phyloP scores from a whole-genome alignment of 2,113 vertebrate genomes.

The Gasterosteus aculeatus region DNA sequence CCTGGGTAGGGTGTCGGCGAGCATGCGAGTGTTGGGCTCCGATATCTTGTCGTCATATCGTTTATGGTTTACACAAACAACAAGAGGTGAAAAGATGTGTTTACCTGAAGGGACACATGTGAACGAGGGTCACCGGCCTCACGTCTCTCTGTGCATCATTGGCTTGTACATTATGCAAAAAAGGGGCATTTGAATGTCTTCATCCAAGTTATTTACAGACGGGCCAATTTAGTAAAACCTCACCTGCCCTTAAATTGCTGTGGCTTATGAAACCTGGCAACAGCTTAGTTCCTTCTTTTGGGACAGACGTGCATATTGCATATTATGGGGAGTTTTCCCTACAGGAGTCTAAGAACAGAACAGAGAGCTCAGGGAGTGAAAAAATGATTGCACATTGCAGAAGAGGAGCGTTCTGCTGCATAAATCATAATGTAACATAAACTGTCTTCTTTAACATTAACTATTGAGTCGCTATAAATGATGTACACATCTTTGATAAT shows the following conservation, averaged over 20 bases:
- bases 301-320: not conserved
- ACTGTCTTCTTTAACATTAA: constrained; percentile 5
- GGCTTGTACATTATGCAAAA: not conserved
- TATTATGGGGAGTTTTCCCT: not conserved
- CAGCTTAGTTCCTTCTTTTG: not conserved
- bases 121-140: not conserved
- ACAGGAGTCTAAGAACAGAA: not conserved
- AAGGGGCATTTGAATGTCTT: not conserved
- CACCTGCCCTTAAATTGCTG: not conserved
- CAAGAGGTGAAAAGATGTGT: not conserved
- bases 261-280: not conserved
- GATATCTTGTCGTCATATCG: not conserved
- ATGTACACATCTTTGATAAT: constrained; percentile 4
- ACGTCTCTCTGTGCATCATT: not conserved
- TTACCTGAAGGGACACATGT: not conserved
- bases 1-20: not conserved
- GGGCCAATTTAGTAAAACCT: not conserved
- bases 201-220: not conserved
- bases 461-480: not conserved
- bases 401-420: not conserved
- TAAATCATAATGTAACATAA: constrained; percentile 1
- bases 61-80: not conserved
- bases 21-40: not conserved
- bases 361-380: not conserved
- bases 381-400: not conserved